Evolutionary conservation across 2,797 vertebrate genomes (phyloP), one percentile per base, ranked within the genome.

Genomic region (Hippoglossus hippoglossus): DNA sequence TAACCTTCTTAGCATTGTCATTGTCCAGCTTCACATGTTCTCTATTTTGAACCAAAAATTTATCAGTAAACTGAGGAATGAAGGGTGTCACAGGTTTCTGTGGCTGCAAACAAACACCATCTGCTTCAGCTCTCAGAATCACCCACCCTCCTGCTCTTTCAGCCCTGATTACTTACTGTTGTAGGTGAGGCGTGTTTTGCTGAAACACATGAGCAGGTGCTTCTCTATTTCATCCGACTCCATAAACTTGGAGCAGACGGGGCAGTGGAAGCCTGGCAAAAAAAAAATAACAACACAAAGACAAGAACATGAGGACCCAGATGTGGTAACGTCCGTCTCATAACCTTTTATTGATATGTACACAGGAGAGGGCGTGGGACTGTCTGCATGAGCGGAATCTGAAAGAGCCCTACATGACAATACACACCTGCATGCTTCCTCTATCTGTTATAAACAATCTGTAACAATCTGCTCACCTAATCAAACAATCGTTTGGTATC

Each of bases 161-260:
- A n/a, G 31, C 21, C 36, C 53, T 46, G 1, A 24, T 58, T 5
- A 77, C 97, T 97, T 94, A 99, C 98, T 98, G 88, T 99, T 99
- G 92, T 99, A 99, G 82, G 95, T 94, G 92, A 99, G 96, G 80
- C 95, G 95, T 49, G 95, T 96, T 89, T 99, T 99, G 90, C 96
- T 98, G 94, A 99, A 96, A 87, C 98, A 99, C 96, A 97, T 95
- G 75, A 98, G 96, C 86, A 99, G 95, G 93, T 99, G 98, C 82
- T 97, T 95, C 89, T 99, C 97, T 87, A 98, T 97, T 94, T 99
- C 97, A 21, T 97, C 96, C 11, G 97, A 94, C 13, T 95, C 94
- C 90, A 99, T 95, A 87, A 96, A 99, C 93, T 97, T 99, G 88
- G 97, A 97, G 94, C 98, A 99, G 65, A 98, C 93, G 7, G 97